Base-by-base conservation (phyloP, 2,888 invertebrate species). In the Drosophila paramelanica region DNA sequence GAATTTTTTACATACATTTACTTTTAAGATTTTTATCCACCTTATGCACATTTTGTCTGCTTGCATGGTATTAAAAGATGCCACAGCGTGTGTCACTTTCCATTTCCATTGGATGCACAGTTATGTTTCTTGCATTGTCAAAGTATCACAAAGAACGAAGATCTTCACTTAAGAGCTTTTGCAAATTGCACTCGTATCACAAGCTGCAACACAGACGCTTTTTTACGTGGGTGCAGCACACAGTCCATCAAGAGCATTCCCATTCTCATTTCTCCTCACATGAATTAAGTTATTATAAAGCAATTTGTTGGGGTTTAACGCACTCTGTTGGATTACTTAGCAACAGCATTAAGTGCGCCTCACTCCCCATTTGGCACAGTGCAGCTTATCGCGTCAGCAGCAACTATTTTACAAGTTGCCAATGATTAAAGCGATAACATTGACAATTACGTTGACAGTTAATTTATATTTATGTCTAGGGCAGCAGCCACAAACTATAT, bases 381-480 rank as follows among this genome's bases (percentile, higher is more conserved):
- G 11, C 13, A 43, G 62, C 79, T 74, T 74, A 84, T 81, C 79
- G 59, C 46, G 17, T 45, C 36, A 45, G 36, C 50, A 43, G 42
- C 39, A 42, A 57, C 43, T 49, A 64, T 47, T 53, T 69, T 47
- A 39, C 45, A 76, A 47, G 43, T 52, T 25, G 66, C 38, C 66
- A 52, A 45, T 65, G 66, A 64, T 50, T 57, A 46, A 62, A 70
- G 74, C 67, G 56, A 72, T 67, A 77, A 69, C 77, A 80, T 78
- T 83, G 78, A 87, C 74, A 72, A 76, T 74, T 79, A 68, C 56
- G 83, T 69, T 77, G 81, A 81, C 81, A 86, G 69, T 67, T 73
- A 73, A 86, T 86, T 84, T 78, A 68, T 82, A 86, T 89, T 80
- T 75, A 78, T 84, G 81, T 86, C 80, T 88, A 82, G 86, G 88